Evolutionary conservation across 2,797 vertebrate species (phyloP).

Genomic region (Anabas testudineus): DNA sequence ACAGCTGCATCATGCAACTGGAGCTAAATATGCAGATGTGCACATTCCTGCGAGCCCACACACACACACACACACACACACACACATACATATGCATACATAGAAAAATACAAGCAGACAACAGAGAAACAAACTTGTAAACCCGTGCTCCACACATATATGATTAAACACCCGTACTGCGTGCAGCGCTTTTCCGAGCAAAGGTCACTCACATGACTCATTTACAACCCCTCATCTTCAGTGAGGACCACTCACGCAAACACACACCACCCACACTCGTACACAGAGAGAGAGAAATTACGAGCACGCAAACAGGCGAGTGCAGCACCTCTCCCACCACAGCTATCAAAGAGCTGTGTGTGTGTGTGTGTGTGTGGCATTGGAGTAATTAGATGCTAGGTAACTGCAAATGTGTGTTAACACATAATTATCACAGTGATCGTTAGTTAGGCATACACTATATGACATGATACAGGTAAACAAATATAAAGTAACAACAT

Average conservation of each 20-base stretch:
- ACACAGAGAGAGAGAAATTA: conserved; percentile 17
- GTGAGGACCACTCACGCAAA: conserved; percentile 25
- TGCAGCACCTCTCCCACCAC: conserved; percentile 21
- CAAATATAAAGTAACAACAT: too few species aligned
- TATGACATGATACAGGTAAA: too few species aligned
- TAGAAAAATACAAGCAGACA: not conserved
- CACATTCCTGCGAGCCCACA: conserved; percentile 26
- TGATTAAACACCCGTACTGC: not conserved
- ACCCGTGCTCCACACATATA: not conserved
- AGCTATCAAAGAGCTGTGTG: conserved; percentile 53
- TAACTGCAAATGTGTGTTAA: conserved; percentile 48
- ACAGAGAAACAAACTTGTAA: conserved; percentile 41
- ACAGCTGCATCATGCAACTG: conserved; percentile 46
- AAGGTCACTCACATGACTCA: conserved; percentile 52
- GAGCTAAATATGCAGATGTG: conserved; percentile 36
- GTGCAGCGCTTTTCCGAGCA: conserved; percentile 7
- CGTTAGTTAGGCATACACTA: not conserved
- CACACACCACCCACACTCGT: conserved; percentile 20
- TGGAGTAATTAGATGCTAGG: conserved; percentile 30
- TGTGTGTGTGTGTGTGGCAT: conserved; percentile 22
- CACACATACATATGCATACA: not conserved
- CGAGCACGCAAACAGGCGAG: conserved; percentile 37
- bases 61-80: conserved; percentile 18
- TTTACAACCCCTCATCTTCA: conserved; percentile 14
- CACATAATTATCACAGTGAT: conserved; percentile 23